Evolutionary conservation across 1,140 invertebrate genomes (phyloP), one percentile per base, ranked within the genome.

Genomic region (Drosophila seguyi): DNA sequence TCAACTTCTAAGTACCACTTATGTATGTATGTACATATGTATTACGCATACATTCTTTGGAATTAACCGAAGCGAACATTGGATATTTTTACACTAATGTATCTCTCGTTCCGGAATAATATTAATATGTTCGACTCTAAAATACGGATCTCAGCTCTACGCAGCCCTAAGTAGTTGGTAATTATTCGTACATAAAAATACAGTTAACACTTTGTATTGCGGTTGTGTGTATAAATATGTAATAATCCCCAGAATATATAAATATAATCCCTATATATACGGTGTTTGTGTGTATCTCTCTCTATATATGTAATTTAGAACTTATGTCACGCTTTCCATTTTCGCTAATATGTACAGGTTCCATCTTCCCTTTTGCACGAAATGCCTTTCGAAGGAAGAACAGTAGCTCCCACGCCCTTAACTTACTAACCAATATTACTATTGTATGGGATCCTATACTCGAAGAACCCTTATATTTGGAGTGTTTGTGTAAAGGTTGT

Each of bases 261-360:
- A 65, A 65, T 44, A 48, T 72, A 52, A 6, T 71, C 50, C 52
- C 22, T 68, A 71, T 41, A 58, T n/a, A 47, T 39, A 31, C 27
- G 29, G 25, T 61, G 44, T 73, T 27, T 31, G 31, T 76, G 29
- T 73, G 27, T 45, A 25, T n/a, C n/a, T 57, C 39, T 76, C 53
- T 39, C 74, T 76, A 67, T 67, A 76, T 67, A 76, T 75, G 41
- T 76, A 76, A 76, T 76, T 76, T 76, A 76, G 74, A 76, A 76
- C 74, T 59, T 76, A 76, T 76, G 74, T 55, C 74, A 76, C 74
- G 74, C 74, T 76, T 76, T 76, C 48, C 73, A n/a, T 61, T 18
- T 63, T 52, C 50, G 53, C 36, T 74, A 76, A 67, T 76, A 76
- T 76, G 18, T 76, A 76, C 74, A 76, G 45, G 6, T 60, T 8